Conservation (phyloP, 1,140 invertebrate genomes). For the Danaus plexippus region DNA sequence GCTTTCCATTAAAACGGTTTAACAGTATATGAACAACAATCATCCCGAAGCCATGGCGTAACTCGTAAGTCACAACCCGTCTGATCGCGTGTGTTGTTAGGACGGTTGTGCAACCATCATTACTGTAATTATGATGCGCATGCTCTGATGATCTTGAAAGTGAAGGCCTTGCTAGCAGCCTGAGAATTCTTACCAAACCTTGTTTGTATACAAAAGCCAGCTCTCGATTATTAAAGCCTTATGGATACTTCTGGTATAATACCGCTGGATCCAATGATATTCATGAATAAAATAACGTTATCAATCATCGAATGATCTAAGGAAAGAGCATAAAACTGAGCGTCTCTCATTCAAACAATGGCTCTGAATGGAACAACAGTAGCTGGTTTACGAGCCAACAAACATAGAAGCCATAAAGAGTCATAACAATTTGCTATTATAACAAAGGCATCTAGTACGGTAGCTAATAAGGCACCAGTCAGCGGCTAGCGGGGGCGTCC, state of each 20-base stretch:
- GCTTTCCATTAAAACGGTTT: too few relatives aligned
- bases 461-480: slow-evolving; percentile 51
- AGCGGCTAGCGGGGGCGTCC: slow-evolving; percentile 59
- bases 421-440: slow-evolving; percentile 55
- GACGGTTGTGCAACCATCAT: slow-evolving; percentile 52
- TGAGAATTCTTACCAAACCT: slow-evolving; percentile 40
- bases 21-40: slow-evolving; percentile 5
- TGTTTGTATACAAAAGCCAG: slow-evolving; percentile 38
- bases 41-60: neutral
- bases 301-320: slow-evolving; percentile 3
- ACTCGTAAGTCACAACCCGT: slow-evolving; percentile 16
- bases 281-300: neutral
- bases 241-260: neutral
- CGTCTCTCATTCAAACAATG: slow-evolving; percentile 9
- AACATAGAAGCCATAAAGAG: slow-evolving; percentile 43
- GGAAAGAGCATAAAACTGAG: slow-evolving; percentile 9
- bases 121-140: slow-evolving; percentile 63
- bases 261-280: neutral
- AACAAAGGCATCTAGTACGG: slow-evolving; percentile 65
- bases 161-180: slow-evolving; percentile 56
- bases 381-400: slow-evolving; percentile 17
- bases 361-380: slow-evolving; percentile 17
- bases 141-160: slow-evolving; percentile 70
- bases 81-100: slow-evolving; percentile 40
- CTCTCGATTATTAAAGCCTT: neutral